Evolutionary conservation across 2,888 invertebrate genomes (phyloP).

Genomic region (Sarcophaga variegata): DNA sequence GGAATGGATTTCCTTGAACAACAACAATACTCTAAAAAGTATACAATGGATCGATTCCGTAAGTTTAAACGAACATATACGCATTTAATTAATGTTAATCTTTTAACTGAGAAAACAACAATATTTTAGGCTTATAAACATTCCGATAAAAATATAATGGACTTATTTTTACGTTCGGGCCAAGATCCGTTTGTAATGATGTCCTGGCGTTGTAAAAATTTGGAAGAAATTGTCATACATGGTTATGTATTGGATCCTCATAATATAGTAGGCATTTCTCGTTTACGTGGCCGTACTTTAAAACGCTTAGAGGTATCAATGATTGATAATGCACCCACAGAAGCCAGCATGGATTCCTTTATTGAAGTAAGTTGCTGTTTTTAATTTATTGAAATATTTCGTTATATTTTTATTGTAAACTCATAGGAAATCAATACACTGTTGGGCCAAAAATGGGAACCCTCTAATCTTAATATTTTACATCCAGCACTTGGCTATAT

Average conservation of each 20-base stretch:
- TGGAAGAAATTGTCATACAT: conserved; percentile 83
- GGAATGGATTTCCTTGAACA: conserved; percentile 80
- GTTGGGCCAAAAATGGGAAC: conserved; percentile 80
- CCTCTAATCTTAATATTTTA: conserved; percentile 76
- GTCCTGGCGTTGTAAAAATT: conserved; percentile 84
- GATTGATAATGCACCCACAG: conserved; percentile 77
- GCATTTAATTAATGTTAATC: neutral
- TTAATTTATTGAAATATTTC: neutral
- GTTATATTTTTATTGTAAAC: conserved; percentile 10
- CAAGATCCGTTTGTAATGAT: conserved; percentile 85
- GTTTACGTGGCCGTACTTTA: conserved; percentile 78
- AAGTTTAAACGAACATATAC: conserved; percentile 49
- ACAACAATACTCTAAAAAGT: conserved; percentile 79
- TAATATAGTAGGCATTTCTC: conserved; percentile 80
- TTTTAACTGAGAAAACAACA: neutral
- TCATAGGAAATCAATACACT: conserved; percentile 79
- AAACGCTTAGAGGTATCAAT: conserved; percentile 81
- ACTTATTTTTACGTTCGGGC: conserved; percentile 75
- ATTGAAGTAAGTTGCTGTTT: conserved; percentile 74
- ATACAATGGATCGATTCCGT: conserved; percentile 81
- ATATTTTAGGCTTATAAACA: conserved; percentile 76
- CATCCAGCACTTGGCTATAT: conserved; percentile 78
- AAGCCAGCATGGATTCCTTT: conserved; percentile 76
- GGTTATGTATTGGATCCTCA: conserved; percentile 82
- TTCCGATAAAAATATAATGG: conserved; percentile 77